Conservation (phyloP, 2,888 invertebrate species). For the Buathra laborator region DNA sequence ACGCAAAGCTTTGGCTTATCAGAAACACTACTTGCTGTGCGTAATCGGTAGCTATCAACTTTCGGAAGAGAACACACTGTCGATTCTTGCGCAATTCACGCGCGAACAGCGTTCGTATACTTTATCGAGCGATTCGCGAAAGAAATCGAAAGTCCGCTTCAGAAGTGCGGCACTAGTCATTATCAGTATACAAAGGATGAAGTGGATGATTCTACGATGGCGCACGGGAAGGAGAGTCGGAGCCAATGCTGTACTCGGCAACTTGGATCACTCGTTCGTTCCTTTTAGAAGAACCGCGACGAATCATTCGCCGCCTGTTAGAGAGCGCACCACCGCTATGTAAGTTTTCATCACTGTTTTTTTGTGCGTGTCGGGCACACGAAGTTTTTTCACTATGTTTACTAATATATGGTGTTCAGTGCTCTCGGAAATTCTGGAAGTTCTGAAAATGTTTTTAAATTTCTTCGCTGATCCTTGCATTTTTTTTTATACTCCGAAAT, state of each 20-base stretch:
- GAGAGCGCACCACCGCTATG: constrained; percentile 70
- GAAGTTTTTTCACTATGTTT: background rate
- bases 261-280: constrained; percentile 73
- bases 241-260: constrained; percentile 83
- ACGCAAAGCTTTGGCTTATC: constrained; percentile 94
- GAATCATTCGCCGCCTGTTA: constrained; percentile 78
- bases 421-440: too few species aligned
- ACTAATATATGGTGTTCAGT: background rate
- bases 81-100: constrained; percentile 83
- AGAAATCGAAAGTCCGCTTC: constrained; percentile 78
- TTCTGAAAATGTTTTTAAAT: too few species aligned
- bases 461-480: too few species aligned
- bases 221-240: constrained; percentile 87
- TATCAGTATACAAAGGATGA: constrained; percentile 89
- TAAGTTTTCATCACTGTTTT: constrained; percentile 15
- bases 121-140: constrained; percentile 69
- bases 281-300: constrained; percentile 66
- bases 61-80: constrained; percentile 85
- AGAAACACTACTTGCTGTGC: constrained; percentile 94
- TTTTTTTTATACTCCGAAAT: too few species aligned
- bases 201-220: constrained; percentile 89
- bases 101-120: constrained; percentile 79
- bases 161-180: constrained; percentile 87
- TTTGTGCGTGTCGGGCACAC: background rate
- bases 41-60: constrained; percentile 88